Percentiles rank a stretch among this genome's conserved stretches.
Conservation (phyloP, 1,140 invertebrate species). For the Lordiphosa clarofinis region DNA sequence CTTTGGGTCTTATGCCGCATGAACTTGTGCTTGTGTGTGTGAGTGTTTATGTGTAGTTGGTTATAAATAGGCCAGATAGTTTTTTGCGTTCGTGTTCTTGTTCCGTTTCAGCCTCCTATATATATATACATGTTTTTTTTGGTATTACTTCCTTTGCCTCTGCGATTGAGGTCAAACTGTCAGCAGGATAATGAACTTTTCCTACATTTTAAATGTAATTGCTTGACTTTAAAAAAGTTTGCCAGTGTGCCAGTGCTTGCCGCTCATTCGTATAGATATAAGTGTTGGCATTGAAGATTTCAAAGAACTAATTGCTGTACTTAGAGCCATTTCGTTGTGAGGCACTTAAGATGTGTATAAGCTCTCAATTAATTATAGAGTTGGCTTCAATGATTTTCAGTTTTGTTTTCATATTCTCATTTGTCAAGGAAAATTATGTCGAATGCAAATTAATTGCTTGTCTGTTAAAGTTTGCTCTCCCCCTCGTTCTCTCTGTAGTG, state of each 20-base stretch:
- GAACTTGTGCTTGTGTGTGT: slow-evolving; percentile 3
- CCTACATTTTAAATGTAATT: slow-evolving; percentile 45
- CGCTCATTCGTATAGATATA: slow-evolving; percentile 30
- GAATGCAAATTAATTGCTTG: slow-evolving; percentile 48
- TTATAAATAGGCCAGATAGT: slow-evolving; percentile 71
- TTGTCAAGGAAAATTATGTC: slow-evolving; percentile 4
- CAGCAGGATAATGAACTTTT: slow-evolving; percentile 72
- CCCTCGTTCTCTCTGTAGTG: background rate
- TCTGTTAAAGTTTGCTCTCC: slow-evolving; percentile 20
- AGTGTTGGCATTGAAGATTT: slow-evolving; percentile 23
- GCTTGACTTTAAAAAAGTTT: slow-evolving; percentile 53
- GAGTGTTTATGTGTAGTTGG: slow-evolving; percentile 22
- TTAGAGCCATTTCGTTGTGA: slow-evolving; percentile 36
- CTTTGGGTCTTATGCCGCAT: slow-evolving; percentile 31
- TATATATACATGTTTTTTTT: slow-evolving; percentile 2
- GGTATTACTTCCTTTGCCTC: slow-evolving; percentile 30
- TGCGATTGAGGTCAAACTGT: slow-evolving; percentile 65
- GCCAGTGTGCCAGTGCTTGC: background rate
- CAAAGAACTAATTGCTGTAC: slow-evolving; percentile 26
- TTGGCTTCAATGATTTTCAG: background rate
- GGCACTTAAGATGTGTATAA: slow-evolving; percentile 19
- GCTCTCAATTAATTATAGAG: slow-evolving; percentile 32
- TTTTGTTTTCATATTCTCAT: background rate
- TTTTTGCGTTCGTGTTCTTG: slow-evolving; percentile 56
- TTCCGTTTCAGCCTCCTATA: slow-evolving; percentile 4